phyloP scores from a whole-genome alignment of 2,113 vertebrate genomes.

The Tenrec ecaudatus region DNA sequence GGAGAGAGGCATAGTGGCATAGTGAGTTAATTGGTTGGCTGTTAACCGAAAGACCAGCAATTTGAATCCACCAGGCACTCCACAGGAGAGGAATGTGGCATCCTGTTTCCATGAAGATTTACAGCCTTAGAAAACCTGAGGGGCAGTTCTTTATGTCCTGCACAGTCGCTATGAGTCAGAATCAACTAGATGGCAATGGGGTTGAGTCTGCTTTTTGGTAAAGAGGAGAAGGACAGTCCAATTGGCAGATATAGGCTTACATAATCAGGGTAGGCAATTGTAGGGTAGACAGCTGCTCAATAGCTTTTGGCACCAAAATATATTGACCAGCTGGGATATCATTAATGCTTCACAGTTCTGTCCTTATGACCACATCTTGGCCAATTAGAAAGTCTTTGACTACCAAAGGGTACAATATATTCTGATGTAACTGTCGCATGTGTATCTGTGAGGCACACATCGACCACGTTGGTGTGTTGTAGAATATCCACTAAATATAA shows the following conservation, averaged over 20 bases:
- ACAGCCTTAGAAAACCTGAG: neutral
- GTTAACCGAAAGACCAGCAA: neutral
- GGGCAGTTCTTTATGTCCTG: neutral
- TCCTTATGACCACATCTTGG: slow-evolving; percentile 76
- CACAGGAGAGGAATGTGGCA: neutral
- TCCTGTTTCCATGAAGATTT: neutral
- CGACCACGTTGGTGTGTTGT: slow-evolving; percentile 56
- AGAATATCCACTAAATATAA: slow-evolving; percentile 74
- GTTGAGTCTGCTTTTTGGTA: neutral
- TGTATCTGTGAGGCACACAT: slow-evolving; percentile 27
- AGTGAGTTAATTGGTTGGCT: neutral
- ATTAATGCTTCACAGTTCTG: slow-evolving; percentile 78
- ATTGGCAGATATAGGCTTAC: slow-evolving; percentile 67
- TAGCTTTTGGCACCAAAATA: slow-evolving; percentile 80
- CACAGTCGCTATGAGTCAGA: neutral
- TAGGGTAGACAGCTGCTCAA: slow-evolving; percentile 78
- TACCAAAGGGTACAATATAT: slow-evolving; percentile 69
- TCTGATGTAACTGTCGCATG: slow-evolving; percentile 61
- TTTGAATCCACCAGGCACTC: neutral
- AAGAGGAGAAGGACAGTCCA: slow-evolving; percentile 53
- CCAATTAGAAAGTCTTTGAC: slow-evolving; percentile 76
- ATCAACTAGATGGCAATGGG: neutral
- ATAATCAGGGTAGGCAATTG: slow-evolving; percentile 71
- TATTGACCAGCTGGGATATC: slow-evolving; percentile 82
- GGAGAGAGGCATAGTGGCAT: neutral